Evolutionary conservation across 2,797 vertebrate genomes (phyloP).

Genomic region (Iguana delicatissima): DNA sequence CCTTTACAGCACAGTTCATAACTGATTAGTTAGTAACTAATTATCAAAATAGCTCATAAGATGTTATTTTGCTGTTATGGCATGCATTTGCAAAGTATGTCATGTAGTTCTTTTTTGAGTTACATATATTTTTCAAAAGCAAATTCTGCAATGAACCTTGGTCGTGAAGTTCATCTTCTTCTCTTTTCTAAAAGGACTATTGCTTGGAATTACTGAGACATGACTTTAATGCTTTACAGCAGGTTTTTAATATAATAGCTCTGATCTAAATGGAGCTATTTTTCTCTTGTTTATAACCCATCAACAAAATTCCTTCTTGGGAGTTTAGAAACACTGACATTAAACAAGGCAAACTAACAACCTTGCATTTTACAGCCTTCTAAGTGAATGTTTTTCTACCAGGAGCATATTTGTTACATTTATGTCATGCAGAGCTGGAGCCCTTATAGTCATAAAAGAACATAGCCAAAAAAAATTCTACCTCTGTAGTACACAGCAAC

Average conservation of each 20-base stretch:
- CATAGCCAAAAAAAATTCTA: background rate
- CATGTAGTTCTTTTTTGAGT: background rate
- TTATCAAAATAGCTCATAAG: too few species aligned
- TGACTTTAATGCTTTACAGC: slow-evolving; percentile 34
- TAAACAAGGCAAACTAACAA: slow-evolving; percentile 32
- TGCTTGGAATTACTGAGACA: slow-evolving; percentile 18
- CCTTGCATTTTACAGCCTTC: slow-evolving; percentile 46
- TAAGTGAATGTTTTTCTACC: rapidly evolving
- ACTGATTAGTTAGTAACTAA: too few species aligned
- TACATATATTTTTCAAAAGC: slow-evolving; percentile 14
- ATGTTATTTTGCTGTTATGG: too few species aligned
- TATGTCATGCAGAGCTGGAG: background rate
- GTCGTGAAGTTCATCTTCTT: slow-evolving; percentile 17
- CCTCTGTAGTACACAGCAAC: background rate
- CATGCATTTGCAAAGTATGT: background rate
- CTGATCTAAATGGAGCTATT: slow-evolving; percentile 14
- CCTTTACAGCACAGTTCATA: too few species aligned
- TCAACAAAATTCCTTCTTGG: slow-evolving; percentile 18
- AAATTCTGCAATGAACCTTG: slow-evolving; percentile 29
- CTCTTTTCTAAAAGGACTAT: slow-evolving; percentile 7
- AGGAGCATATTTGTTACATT: slow-evolving; percentile 24
- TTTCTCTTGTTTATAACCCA: slow-evolving; percentile 37
- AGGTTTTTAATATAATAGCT: slow-evolving; percentile 29
- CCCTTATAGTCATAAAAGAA: slow-evolving; percentile 22
- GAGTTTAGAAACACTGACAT: slow-evolving; percentile 26